These are phyloP conservation scores for Tethya wilhelma DNA, from an alignment of 37 sponge, comb jelly and placozoan species.

Conservation along the genomic window DNA sequence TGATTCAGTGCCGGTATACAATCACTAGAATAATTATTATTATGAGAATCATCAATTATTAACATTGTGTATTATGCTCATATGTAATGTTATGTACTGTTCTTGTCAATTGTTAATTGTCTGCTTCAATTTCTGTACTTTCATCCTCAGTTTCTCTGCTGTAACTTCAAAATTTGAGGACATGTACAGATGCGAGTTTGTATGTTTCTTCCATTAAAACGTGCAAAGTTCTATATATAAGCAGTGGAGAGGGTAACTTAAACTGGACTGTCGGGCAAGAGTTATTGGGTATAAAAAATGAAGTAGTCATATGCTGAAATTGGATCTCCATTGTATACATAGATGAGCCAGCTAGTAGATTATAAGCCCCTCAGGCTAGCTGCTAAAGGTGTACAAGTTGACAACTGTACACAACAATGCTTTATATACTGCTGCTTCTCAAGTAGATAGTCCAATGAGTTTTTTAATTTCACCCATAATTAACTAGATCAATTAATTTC, in stretches of 20 bases:
- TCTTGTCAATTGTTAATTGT: background rate
- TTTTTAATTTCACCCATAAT: background rate
- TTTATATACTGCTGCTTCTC: background rate
- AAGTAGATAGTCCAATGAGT: background rate
- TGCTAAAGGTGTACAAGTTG: background rate
- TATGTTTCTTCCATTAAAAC: background rate
- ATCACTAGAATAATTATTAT: background rate
- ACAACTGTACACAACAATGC: background rate
- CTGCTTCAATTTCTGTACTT: too few relatives aligned
- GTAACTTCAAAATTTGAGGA: background rate
- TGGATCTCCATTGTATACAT: background rate
- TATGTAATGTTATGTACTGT: background rate
- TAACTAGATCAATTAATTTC: background rate
- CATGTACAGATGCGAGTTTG: background rate
- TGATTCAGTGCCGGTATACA: too few relatives aligned
- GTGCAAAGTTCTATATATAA: constrained; percentile 1
- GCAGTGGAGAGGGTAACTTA: too few relatives aligned
- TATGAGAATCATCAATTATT: background rate
- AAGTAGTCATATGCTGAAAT: too few relatives aligned
- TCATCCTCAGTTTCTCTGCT: background rate
- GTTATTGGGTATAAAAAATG: too few relatives aligned
- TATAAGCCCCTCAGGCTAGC: background rate
- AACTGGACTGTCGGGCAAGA: too few relatives aligned
- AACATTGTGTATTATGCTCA: background rate
- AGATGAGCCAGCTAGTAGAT: background rate